Conservation (phyloP, 2,113 vertebrate species). For the Cranoglanis bouderius region DNA sequence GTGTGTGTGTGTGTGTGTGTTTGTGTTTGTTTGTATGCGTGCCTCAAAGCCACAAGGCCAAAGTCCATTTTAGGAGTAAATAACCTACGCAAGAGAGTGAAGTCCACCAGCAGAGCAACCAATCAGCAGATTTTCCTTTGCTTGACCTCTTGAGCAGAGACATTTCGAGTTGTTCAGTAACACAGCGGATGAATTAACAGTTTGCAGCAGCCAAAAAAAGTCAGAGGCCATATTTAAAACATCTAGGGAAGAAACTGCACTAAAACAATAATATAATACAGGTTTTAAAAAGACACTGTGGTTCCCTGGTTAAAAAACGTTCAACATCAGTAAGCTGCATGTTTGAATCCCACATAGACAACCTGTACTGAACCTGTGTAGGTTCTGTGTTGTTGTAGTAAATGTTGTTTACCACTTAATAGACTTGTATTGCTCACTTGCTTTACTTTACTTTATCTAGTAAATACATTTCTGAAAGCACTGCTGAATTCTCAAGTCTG, state of each 20-base stretch:
- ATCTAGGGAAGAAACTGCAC: not conserved
- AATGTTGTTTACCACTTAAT: not conserved
- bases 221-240: not conserved
- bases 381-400: not conserved
- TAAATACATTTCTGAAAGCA: not conserved
- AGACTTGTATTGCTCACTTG: not conserved
- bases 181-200: not conserved
- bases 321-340: not conserved
- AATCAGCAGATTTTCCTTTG: slow-evolving; percentile 24
- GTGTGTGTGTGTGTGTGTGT: not conserved
- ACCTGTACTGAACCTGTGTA: not conserved
- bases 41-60: not conserved
- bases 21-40: too few species aligned
- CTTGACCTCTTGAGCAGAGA: slow-evolving; percentile 13
- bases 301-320: not conserved
- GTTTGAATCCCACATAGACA: not conserved
- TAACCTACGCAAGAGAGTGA: slow-evolving; percentile 20
- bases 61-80: slow-evolving; percentile 38
- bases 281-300: not conserved
- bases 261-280: not conserved
- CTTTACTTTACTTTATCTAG: not conserved
- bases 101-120: slow-evolving; percentile 3
- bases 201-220: not conserved
- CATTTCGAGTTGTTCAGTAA: slow-evolving; percentile 39
- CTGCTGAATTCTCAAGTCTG: not conserved